phyloP scores from a whole-genome alignment of 2,797 vertebrate species.

The Esox lucius region DNA sequence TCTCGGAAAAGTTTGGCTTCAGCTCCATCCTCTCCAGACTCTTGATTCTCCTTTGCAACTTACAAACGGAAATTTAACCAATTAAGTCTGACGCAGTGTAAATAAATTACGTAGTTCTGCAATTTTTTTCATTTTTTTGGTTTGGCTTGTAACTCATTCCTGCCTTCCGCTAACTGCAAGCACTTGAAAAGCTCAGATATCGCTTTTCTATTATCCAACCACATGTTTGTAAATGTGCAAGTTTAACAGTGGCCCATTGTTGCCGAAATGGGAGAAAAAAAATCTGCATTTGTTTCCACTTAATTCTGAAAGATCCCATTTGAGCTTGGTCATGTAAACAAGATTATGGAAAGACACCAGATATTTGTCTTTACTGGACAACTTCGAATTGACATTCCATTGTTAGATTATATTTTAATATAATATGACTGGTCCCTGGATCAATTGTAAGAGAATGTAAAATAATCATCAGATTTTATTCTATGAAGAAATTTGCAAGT shows the following conservation, averaged over 20 bases:
- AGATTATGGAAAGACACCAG: constrained; percentile 10
- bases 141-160: constrained; percentile 14
- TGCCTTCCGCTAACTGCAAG: constrained; percentile 18
- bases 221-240: constrained; percentile 34
- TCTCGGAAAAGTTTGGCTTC: constrained; percentile 11
- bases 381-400: background rate
- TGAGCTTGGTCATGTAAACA: constrained; percentile 44
- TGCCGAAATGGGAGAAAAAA: constrained; percentile 34
- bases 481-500: background rate
- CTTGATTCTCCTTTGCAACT: background rate
- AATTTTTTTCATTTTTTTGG: constrained; percentile 24
- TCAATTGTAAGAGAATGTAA: background rate
- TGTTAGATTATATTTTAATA: background rate
- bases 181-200: constrained; percentile 16
- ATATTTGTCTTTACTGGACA: constrained; percentile 1
- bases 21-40: background rate
- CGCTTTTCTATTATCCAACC: constrained; percentile 38
- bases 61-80: constrained; percentile 10
- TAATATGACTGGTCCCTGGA: background rate
- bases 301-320: constrained; percentile 62
- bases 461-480: background rate
- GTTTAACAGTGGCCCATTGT: constrained; percentile 76
- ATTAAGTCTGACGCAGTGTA: background rate
- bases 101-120: constrained; percentile 15
- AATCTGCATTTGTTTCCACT: constrained; percentile 72